A percentile compares a stretch with the other conserved stretches of the same genome.
Conservation (phyloP, 2,797 vertebrate genomes). For the Phylloscopus collybita region DNA sequence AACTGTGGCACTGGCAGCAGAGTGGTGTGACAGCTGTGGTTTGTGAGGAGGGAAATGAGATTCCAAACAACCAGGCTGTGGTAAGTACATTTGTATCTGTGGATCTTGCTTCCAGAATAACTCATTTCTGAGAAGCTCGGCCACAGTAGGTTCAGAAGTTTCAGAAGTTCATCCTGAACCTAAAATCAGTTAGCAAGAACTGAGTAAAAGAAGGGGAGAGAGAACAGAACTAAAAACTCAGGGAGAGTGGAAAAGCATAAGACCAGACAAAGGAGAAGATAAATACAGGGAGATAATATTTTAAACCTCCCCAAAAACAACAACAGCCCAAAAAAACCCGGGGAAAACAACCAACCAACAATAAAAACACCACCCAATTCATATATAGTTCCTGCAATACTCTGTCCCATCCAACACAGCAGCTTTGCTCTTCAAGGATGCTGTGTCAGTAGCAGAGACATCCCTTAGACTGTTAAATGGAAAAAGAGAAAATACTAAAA, state of each 20-base stretch:
- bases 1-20: not conserved
- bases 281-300: not conserved
- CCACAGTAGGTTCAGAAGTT: not conserved
- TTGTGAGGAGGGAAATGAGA: not conserved
- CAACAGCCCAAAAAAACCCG: not conserved
- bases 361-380: accelerated
- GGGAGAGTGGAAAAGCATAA: not conserved
- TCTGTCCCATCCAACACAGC: not conserved
- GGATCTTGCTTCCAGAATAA: not conserved
- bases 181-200: not conserved
- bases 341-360: accelerated
- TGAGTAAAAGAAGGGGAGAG: not conserved
- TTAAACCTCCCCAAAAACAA: not conserved
- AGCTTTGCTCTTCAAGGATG: not conserved
- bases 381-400: not conserved
- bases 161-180: not conserved
- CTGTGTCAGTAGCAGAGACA: not conserved
- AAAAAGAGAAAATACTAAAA: not conserved
- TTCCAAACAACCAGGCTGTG: not conserved
- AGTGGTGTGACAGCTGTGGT: not conserved
- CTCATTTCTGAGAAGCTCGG: not conserved
- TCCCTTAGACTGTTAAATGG: not conserved
- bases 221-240: not conserved
- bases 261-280: not conserved
- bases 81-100: not conserved